phyloP scores from a whole-genome alignment of 2,797 vertebrate species.

The Gastrophryne carolinensis region DNA sequence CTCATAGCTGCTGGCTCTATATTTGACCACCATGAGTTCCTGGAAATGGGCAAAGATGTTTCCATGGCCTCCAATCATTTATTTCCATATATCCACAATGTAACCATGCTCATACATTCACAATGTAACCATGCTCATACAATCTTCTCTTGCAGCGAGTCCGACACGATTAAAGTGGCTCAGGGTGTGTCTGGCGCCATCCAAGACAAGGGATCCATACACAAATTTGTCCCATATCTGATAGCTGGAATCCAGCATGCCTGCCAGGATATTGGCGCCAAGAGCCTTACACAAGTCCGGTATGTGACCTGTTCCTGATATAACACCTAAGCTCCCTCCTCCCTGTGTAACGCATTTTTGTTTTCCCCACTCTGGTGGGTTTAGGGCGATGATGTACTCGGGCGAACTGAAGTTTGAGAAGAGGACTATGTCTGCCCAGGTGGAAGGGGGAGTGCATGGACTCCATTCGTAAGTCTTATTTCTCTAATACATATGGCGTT shows the following conservation, averaged over 20 bases:
- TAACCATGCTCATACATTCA: too few species aligned
- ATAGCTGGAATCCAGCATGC: conserved; percentile 94
- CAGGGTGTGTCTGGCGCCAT: conserved; percentile 95
- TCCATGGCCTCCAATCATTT: too few species aligned
- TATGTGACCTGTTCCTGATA: too few species aligned
- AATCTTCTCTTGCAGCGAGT: conserved; percentile 73
- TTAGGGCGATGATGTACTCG: conserved; percentile 93
- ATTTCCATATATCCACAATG: too few species aligned
- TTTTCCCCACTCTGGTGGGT: too few species aligned
- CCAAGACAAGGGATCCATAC: conserved; percentile 97
- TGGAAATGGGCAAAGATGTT: too few species aligned
- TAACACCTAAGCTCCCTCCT: too few species aligned
- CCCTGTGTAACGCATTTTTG: too few species aligned
- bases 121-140: neutral
- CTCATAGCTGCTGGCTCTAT: too few species aligned
- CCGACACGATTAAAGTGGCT: conserved; percentile 97
- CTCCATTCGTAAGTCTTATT: conserved; percentile 86
- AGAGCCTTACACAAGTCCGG: conserved; percentile 94
- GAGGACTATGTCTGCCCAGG: conserved; percentile 89
- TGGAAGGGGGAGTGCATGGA: conserved; percentile 94
- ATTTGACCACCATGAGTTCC: too few species aligned
- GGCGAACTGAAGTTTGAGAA: conserved; percentile 98
- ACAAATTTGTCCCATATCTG: conserved; percentile 95
- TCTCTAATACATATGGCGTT: too few species aligned
- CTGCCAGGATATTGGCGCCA: conserved; percentile 95